Percentiles rank a stretch among this genome's conserved stretches.
phyloP scores from a whole-genome alignment of 2,888 invertebrate species.

The Caenorhabditis sp. region DNA sequence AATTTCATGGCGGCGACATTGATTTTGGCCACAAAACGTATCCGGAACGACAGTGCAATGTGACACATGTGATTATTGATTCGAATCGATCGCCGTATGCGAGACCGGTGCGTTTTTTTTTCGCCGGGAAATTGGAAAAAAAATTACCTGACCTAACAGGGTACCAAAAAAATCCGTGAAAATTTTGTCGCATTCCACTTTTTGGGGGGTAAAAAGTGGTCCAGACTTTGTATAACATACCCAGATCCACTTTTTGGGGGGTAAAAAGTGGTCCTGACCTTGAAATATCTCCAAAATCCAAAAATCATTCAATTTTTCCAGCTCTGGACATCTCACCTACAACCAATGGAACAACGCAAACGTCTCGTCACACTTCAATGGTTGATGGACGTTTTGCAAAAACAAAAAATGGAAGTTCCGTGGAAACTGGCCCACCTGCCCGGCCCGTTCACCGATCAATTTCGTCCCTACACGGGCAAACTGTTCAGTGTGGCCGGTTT shows the following conservation, averaged over 20 bases:
- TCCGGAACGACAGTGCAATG: conserved; percentile 9
- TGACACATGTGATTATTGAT: conserved; percentile 31
- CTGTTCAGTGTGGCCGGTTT: conserved; percentile 88
- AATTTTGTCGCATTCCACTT: too few species aligned
- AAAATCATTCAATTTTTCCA: not conserved
- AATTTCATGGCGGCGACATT: conserved; percentile 49
- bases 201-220: too few species aligned
- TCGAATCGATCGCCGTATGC: conserved; percentile 23
- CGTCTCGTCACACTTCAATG: conserved; percentile 85
- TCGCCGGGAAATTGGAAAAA: not conserved
- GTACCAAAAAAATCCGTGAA: too few species aligned
- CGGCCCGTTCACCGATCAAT: conserved; percentile 60
- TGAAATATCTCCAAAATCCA: too few species aligned
- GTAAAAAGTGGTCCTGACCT: too few species aligned
- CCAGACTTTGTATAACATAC: too few species aligned
- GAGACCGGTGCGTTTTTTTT: not conserved
- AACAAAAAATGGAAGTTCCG: conserved; percentile 87
- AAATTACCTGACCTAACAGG: not conserved
- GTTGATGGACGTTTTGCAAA: conserved; percentile 88
- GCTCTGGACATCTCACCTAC: not conserved
- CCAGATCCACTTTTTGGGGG: too few species aligned
- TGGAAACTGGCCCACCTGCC: conserved; percentile 94
- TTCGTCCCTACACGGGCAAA: conserved; percentile 73
- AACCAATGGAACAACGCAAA: conserved; percentile 66
- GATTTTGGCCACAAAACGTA: conserved; percentile 24